Evolutionary conservation across 1,140 invertebrate species (phyloP).

Genomic region (Listronotus oregonensis): DNA sequence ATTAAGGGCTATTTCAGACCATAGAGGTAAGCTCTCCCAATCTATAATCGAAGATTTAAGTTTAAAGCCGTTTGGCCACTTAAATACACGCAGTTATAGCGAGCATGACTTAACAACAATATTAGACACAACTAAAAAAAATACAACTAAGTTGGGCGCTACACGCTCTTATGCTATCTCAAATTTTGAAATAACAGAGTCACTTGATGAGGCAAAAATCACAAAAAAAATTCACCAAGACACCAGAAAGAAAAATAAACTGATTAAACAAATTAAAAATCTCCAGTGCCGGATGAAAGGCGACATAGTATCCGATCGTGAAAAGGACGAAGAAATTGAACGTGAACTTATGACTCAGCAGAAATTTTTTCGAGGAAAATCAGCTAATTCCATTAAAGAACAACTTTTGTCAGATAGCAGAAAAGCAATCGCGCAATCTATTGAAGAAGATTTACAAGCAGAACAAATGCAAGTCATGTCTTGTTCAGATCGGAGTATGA

Average conservation of each 20-base stretch:
- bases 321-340: conserved; percentile 42
- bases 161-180: conserved; percentile 56
- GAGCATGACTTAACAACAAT: conserved; percentile 67
- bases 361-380: conserved; percentile 68
- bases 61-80: no score
- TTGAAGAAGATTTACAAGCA: conserved; percentile 55
- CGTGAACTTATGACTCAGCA: conserved; percentile 58
- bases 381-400: conserved; percentile 72
- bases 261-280: conserved; percentile 47
- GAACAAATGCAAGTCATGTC: conserved; percentile 54
- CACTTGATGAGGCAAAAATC: conserved; percentile 45
- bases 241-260: conserved; percentile 44
- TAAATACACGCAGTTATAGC: conserved; percentile 57
- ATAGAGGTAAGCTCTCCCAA: no score
- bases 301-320: conserved; percentile 46
- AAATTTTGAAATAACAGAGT: conserved; percentile 44
- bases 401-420: conserved; percentile 65
- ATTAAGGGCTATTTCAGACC: no score
- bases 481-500: conserved; percentile 39
- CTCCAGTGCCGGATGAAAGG: conserved; percentile 49
- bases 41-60: no score
- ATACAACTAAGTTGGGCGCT: conserved; percentile 66
- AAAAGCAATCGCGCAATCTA: conserved; percentile 61
- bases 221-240: conserved; percentile 43
- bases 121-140: conserved; percentile 66